Conservation (phyloP, 2,797 vertebrate species). For the Diceros bicornis region DNA sequence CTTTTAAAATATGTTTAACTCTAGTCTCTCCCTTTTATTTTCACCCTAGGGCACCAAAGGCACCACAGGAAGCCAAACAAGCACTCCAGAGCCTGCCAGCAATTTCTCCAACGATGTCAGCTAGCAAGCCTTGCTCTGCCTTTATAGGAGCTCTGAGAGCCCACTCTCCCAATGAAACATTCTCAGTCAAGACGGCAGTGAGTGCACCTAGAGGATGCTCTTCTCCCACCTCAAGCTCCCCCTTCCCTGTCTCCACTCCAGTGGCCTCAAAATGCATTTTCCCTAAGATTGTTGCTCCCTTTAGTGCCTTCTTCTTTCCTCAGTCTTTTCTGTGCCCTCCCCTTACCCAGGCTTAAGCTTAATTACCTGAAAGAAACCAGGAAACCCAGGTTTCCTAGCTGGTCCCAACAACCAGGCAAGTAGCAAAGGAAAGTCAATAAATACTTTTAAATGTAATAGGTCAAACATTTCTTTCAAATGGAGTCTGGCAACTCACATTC, state of each 20-base stretch:
- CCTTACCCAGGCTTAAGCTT: neutral
- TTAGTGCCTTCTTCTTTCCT: neutral
- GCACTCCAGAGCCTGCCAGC: constrained; percentile 70
- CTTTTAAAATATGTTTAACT: neutral
- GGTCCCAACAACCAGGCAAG: neutral
- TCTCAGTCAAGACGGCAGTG: neutral
- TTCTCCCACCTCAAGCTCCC: neutral
- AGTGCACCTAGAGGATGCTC: too few relatives aligned
- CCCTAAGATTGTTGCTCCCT: neutral
- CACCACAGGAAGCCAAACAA: constrained; percentile 65
- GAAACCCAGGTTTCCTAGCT: neutral
- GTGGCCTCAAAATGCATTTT: neutral
- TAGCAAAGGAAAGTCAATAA: constrained; percentile 59
- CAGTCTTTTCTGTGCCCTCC: neutral
- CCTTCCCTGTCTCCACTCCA: neutral
- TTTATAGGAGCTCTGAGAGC: constrained; percentile 57
- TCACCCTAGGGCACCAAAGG: constrained; percentile 65
- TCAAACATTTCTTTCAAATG: constrained; percentile 23
- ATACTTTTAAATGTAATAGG: neutral
- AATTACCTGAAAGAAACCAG: constrained; percentile 53
- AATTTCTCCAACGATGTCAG: constrained; percentile 81
- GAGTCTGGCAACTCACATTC: neutral
- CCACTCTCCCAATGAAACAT: neutral
- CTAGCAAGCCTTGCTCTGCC: constrained; percentile 72
- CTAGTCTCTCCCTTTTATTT: constrained; percentile 24